phyloP scores from a whole-genome alignment of 2,113 vertebrate species.

The Benitochromis conjunctus region DNA sequence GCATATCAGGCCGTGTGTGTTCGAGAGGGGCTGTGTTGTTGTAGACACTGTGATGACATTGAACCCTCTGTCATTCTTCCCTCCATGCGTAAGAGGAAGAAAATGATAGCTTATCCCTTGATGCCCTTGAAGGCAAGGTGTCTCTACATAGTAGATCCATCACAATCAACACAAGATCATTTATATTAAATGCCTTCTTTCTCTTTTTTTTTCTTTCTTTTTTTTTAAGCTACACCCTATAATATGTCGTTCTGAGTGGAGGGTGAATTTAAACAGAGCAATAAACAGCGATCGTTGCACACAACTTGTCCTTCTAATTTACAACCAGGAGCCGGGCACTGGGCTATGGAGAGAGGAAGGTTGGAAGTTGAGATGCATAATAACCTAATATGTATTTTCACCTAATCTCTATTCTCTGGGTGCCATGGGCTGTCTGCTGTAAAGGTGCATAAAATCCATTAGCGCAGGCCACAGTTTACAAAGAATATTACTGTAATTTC shows the following conservation, averaged over 20 bases:
- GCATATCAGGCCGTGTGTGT: background rate
- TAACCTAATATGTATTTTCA: conserved; percentile 51
- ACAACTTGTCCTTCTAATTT: conserved; percentile 70
- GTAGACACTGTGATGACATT: conserved; percentile 65
- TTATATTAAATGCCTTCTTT: conserved; percentile 70
- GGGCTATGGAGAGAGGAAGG: conserved; percentile 62
- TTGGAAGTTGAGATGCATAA: conserved; percentile 62
- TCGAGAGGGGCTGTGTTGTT: conserved; percentile 50
- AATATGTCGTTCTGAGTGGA: conserved; percentile 46
- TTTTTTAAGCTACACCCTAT: conserved; percentile 45
- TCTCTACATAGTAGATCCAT: conserved; percentile 75
- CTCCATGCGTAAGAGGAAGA: conserved; percentile 65
- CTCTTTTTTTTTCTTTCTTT: background rate
- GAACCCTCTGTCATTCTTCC: conserved; percentile 64
- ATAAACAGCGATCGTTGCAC: conserved; percentile 54
- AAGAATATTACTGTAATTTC: conserved; percentile 73
- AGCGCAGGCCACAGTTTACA: conserved; percentile 63
- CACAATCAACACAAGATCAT: conserved; percentile 78
- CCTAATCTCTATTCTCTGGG: conserved; percentile 63
- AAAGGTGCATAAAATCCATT: conserved; percentile 73
- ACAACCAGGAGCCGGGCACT: conserved; percentile 39
- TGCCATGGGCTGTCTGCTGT: conserved; percentile 52
- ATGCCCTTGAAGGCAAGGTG: conserved; percentile 79
- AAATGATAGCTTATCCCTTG: conserved; percentile 75
- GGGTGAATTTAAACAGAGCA: conserved; percentile 66